These are phyloP conservation scores for Ichneumoninae sp. DNA, from an alignment of 2,888 invertebrate genomes.

Conservation along the genomic window DNA sequence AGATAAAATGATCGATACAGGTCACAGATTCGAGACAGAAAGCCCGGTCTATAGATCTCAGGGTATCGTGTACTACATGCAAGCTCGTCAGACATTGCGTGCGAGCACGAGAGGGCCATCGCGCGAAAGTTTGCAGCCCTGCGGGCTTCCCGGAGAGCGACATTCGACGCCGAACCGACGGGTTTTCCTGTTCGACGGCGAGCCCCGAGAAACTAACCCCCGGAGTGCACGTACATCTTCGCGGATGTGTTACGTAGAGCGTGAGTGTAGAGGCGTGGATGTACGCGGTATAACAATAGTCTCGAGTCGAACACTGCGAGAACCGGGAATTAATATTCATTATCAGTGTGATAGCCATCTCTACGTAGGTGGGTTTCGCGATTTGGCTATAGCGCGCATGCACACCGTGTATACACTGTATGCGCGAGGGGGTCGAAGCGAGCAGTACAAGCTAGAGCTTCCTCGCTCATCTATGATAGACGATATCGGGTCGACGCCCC, in stretches of 20 bases:
- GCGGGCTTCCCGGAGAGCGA: slow-evolving; percentile 34
- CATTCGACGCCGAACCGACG: slow-evolving; percentile 56
- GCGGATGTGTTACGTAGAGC: background rate
- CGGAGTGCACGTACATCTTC: slow-evolving; percentile 26
- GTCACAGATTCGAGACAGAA: background rate
- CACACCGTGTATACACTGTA: slow-evolving; percentile 4
- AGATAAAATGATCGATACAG: background rate
- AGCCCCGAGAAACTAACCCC: slow-evolving; percentile 36
- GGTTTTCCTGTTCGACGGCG: slow-evolving; percentile 45
- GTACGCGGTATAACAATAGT: slow-evolving; percentile 16
- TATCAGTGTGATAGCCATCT: slow-evolving; percentile 62
- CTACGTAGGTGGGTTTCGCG: slow-evolving; percentile 49
- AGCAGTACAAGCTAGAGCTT: slow-evolving; percentile 8
- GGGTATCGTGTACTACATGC: slow-evolving; percentile 15
- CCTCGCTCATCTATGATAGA: slow-evolving; percentile 48
- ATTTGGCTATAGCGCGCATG: slow-evolving; percentile 36
- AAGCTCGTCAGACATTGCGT: slow-evolving; percentile 27
- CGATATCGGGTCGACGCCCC: slow-evolving; percentile 54
- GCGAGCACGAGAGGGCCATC: slow-evolving; percentile 7
- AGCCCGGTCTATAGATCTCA: background rate
- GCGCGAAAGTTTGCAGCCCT: slow-evolving; percentile 32
- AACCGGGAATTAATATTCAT: slow-evolving; percentile 61
- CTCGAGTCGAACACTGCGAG: slow-evolving; percentile 13
- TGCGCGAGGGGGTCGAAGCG: background rate
- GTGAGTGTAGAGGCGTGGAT: background rate